Conservation (phyloP, 2,113 vertebrate genomes). For the Rhagologus leucostigma region DNA sequence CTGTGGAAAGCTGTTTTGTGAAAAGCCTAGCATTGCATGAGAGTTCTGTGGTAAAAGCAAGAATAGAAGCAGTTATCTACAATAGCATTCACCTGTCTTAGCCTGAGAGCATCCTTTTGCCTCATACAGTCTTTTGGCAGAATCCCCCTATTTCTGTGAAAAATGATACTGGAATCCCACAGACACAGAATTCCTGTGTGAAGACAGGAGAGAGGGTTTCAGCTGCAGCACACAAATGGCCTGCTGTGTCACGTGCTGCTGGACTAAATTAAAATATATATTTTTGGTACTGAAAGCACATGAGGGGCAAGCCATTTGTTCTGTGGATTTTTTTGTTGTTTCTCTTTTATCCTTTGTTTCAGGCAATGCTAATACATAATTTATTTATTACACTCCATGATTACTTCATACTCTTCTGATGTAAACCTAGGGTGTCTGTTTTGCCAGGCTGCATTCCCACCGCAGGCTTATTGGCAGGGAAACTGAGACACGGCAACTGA, state of each 20-base stretch:
- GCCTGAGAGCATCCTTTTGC: not conserved
- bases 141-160: not conserved
- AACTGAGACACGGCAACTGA: not conserved
- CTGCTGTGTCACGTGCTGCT: not conserved
- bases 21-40: not conserved
- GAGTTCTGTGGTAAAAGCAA: not conserved
- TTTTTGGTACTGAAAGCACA: not conserved
- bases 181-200: not conserved
- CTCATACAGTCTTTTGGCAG: not conserved
- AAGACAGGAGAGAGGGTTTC: not conserved
- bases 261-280: not conserved
- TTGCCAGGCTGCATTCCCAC: not conserved
- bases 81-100: not conserved
- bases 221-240: not conserved
- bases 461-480: not conserved
- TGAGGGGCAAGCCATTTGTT: not conserved
- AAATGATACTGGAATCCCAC: not conserved
- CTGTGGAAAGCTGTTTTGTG: not conserved
- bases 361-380: not conserved
- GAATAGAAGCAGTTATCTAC: not conserved
- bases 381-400: not conserved
- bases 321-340: not conserved
- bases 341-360: not conserved
- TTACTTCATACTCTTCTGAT: not conserved
- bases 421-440: not conserved